Percentiles rank a stretch among this genome's conserved stretches.
phyloP scores from a whole-genome alignment of 2,888 invertebrate genomes.

The Phanerotoma sp. region DNA sequence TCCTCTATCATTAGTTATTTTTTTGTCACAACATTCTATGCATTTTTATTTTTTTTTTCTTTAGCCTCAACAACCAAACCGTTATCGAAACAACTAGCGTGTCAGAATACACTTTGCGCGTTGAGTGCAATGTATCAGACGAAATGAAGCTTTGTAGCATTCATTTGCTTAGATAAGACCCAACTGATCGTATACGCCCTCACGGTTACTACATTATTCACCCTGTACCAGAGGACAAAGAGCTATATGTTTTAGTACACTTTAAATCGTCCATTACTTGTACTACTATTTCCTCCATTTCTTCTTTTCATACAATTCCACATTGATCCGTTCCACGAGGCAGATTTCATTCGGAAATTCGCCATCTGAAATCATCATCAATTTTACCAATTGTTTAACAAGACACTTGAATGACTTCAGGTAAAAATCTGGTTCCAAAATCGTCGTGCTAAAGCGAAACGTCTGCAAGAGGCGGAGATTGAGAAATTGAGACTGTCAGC shows the following conservation, averaged over 20 bases:
- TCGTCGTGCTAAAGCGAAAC: conserved; percentile 91
- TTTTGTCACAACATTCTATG: too few relatives aligned
- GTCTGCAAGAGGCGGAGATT: conserved; percentile 93
- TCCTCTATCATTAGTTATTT: neutral
- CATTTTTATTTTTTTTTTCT: neutral
- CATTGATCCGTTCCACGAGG: neutral
- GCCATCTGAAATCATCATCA: neutral
- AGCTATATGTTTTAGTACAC: neutral
- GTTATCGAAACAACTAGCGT: conserved; percentile 39
- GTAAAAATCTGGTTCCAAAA: conserved; percentile 77
- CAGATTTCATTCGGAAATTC: neutral
- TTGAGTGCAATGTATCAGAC: conserved; percentile 51
- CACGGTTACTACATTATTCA: conserved; percentile 18
- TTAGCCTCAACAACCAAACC: neutral
- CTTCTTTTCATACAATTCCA: conserved; percentile 2
- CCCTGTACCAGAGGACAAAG: conserved; percentile 7
- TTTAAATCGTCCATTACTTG: neutral
- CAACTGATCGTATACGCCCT: conserved; percentile 20
- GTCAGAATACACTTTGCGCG: conserved; percentile 49
- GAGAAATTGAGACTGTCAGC: conserved; percentile 88
- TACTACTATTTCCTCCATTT: neutral
- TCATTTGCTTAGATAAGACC: conserved; percentile 54
- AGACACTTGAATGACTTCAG: conserved; percentile 56
- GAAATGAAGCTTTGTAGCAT: conserved; percentile 52
- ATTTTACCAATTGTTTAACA: neutral